Evolutionary conservation across 2,888 invertebrate genomes (phyloP).

Genomic region (Diarsia mendica): DNA sequence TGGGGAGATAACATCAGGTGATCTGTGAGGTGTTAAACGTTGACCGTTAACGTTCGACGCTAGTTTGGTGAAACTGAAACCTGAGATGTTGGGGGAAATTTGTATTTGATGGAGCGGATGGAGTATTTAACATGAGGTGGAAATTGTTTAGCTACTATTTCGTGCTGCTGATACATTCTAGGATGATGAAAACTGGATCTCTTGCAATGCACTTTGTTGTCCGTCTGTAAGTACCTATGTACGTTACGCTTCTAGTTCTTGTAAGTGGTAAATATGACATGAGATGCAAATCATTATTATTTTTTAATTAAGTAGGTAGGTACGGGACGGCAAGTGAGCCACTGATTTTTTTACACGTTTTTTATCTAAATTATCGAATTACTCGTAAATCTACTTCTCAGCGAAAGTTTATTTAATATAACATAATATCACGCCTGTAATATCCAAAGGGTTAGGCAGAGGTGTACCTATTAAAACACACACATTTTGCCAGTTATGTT

Average conservation of each 20-base stretch:
- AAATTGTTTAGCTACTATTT: background rate
- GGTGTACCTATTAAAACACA: too few species aligned
- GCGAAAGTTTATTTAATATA: background rate
- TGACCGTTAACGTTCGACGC: background rate
- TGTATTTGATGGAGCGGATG: too few species aligned
- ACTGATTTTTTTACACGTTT: background rate
- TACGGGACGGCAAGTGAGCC: too few species aligned
- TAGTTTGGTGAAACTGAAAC: constrained; percentile 7
- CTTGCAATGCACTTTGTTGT: background rate
- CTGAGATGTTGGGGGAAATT: too few species aligned
- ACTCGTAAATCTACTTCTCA: background rate
- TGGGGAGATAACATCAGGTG: background rate
- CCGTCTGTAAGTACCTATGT: too few species aligned
- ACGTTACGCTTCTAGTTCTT: background rate
- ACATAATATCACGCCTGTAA: too few species aligned
- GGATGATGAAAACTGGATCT: background rate
- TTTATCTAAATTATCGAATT: background rate
- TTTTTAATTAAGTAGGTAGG: background rate
- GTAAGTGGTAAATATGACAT: background rate
- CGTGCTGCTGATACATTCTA: background rate
- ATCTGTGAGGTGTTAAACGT: constrained; percentile 4
- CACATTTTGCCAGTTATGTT: too few species aligned
- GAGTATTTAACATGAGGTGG: background rate
- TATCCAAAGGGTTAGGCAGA: too few species aligned
- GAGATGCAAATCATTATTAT: background rate